Evolutionary conservation across 2,888 invertebrate species (phyloP).

Genomic region (Rhingia campestris): DNA sequence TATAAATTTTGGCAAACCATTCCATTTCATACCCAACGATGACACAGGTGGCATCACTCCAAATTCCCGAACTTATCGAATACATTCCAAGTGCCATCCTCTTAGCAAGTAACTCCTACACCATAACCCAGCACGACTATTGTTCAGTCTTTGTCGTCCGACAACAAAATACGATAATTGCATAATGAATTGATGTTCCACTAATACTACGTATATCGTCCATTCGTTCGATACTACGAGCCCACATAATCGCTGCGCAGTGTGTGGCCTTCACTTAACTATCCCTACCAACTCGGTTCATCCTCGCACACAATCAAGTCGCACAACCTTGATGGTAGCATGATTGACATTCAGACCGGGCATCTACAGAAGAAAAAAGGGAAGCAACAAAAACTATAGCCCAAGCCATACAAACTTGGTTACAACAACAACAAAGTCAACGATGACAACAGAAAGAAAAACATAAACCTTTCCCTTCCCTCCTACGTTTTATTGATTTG

Average conservation of each 20-base stretch:
- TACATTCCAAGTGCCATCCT: constrained; percentile 8
- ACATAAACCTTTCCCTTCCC: constrained; percentile 20
- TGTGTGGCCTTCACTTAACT: constrained; percentile 66
- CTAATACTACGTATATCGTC: not conserved
- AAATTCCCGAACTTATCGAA: constrained; percentile 60
- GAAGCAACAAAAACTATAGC: constrained; percentile 25
- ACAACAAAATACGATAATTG: constrained; percentile 41
- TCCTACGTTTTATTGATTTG: constrained; percentile 58
- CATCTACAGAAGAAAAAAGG: constrained; percentile 31
- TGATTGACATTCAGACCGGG: constrained; percentile 69
- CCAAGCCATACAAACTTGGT: constrained; percentile 46
- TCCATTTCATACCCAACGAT: not conserved
- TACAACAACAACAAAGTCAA: too few relatives aligned
- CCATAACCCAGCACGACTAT: not conserved
- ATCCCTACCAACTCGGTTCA: constrained; percentile 3
- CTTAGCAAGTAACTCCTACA: constrained; percentile 12
- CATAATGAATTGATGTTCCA: constrained; percentile 55
- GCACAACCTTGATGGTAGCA: constrained; percentile 49
- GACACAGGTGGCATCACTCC: constrained; percentile 59
- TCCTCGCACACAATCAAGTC: constrained; percentile 10
- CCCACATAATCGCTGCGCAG: constrained; percentile 69
- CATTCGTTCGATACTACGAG: constrained; percentile 1
- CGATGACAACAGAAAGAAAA: constrained; percentile 11
- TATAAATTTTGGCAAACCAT: constrained; percentile 43
- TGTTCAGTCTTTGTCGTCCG: not conserved